Evolutionary conservation across 1,140 invertebrate species (phyloP), one percentile per base, ranked within the genome.

Genomic region (Zaprionus ghesquierei): DNA sequence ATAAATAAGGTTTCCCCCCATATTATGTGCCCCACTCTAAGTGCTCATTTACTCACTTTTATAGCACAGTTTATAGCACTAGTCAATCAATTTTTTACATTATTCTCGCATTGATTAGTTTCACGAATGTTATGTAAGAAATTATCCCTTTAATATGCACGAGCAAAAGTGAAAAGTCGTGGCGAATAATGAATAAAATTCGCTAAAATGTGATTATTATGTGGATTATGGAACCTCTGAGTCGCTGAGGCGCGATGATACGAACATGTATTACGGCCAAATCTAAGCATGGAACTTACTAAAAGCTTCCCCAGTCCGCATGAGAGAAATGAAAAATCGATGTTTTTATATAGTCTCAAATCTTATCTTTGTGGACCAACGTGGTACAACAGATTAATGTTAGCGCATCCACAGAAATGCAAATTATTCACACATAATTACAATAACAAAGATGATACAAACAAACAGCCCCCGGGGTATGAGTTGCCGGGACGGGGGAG

Each of bases 381-480:
- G 55, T 61, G 31, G 70, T 61, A 73, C 49, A 66, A 51, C 60
- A 35, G 33, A 41, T 69, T 62, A 61, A 56, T 66, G 75, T 82
- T 72, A 85, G 77, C 71, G 80, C 77, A 85, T 55, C 55, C 55
- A 71, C 50, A 89, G 68, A 89, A 70, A 89, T 87, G 80, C 77
- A 84, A 84, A 87, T 89, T 68, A 44, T 73, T 71, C 73, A 79
- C 65, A 73, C 81, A 89, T 80, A 70, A 89, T 79, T 41, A 81
- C 78, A 81, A 81, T 78, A 81, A 75, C 77, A 85, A 82, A 68
- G 68, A 54, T 78, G 61, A 56, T 75, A 58, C 71, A 70, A 68
- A 29, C 46, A 41, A 59, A 69, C 41, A 46, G 41, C 15, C 15
- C 41, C n/a, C 35, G 41, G 41, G 18, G 41, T 18, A 22, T 18